Percentiles rank a stretch among this genome's conserved stretches.
These are phyloP conservation scores for Ectobius pallidus DNA, from an alignment of 2,888 invertebrate species.

Conservation along the genomic window DNA sequence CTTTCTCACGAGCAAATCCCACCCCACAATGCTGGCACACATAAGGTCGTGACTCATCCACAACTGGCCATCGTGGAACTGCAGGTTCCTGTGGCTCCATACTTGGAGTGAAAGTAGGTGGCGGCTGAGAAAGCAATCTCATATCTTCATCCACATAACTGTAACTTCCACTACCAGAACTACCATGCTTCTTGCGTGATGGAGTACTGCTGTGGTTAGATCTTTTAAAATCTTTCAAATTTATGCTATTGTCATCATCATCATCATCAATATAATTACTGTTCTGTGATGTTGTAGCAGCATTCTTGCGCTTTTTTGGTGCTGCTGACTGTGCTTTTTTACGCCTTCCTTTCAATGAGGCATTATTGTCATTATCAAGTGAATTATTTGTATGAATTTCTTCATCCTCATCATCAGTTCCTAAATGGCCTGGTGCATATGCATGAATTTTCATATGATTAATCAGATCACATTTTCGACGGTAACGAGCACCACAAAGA, in stretches of 20 bases:
- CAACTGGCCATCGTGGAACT: slow-evolving; percentile 59
- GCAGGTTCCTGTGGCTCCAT: slow-evolving; percentile 31
- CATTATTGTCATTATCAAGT: slow-evolving; percentile 51
- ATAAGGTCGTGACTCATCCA: slow-evolving; percentile 77
- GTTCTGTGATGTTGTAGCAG: slow-evolving; percentile 47
- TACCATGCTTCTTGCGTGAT: slow-evolving; percentile 48
- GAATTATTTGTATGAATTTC: slow-evolving; percentile 56
- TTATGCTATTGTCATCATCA: slow-evolving; percentile 21
- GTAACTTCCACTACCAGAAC: slow-evolving; percentile 49
- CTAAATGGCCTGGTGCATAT: slow-evolving; percentile 69
- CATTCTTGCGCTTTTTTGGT: slow-evolving; percentile 53
- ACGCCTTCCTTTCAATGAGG: slow-evolving; percentile 50
- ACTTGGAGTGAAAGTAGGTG: slow-evolving; percentile 14
- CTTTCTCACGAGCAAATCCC: slow-evolving; percentile 82
- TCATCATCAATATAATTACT: slow-evolving; percentile 36
- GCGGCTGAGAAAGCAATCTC: slow-evolving; percentile 53
- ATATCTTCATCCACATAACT: slow-evolving; percentile 59
- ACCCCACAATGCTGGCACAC: slow-evolving; percentile 79
- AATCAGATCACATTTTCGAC: slow-evolving; percentile 79
- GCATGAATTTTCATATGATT: slow-evolving; percentile 84
- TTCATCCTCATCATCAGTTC: slow-evolving; percentile 57
- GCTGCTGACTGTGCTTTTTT: slow-evolving; percentile 52
- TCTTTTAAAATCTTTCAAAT: slow-evolving; percentile 2
- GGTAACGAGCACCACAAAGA: slow-evolving; percentile 80
- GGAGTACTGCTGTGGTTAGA: slow-evolving; percentile 45